These are phyloP conservation scores for Micronycteris hirsuta DNA, from an alignment of 2,113 vertebrate genomes.

Conservation along the genomic window DNA sequence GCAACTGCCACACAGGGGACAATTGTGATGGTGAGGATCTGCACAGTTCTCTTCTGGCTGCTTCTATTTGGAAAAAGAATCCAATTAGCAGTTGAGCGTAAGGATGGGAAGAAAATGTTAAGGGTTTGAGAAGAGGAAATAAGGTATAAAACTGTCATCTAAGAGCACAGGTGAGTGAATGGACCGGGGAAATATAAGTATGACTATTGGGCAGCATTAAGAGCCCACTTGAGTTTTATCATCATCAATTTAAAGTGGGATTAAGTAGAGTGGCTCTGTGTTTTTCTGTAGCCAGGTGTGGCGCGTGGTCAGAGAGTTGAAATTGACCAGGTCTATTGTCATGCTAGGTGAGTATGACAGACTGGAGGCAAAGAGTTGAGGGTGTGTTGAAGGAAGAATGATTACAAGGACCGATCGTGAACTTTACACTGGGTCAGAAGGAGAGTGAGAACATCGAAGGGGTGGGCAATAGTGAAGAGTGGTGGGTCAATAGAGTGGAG, in stretches of 20 bases:
- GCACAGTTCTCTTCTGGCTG: background rate
- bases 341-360: background rate
- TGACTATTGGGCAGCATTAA: background rate
- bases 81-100: background rate
- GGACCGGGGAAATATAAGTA: background rate
- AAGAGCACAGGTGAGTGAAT: background rate
- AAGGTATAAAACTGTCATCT: background rate
- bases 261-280: background rate
- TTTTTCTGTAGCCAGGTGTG: background rate
- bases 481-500: background rate
- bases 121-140: background rate
- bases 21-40: background rate
- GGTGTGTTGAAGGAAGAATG: background rate
- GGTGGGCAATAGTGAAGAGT: background rate
- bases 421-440: background rate
- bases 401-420: background rate
- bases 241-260: background rate
- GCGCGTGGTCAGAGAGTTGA: background rate
- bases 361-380: background rate
- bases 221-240: background rate
- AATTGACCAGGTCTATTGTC: background rate
- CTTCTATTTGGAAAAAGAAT: background rate
- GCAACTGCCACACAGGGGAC: background rate
- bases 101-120: background rate
- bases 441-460: background rate